Conservation (phyloP, 1,140 invertebrate species). For the Musca vetustissima region DNA sequence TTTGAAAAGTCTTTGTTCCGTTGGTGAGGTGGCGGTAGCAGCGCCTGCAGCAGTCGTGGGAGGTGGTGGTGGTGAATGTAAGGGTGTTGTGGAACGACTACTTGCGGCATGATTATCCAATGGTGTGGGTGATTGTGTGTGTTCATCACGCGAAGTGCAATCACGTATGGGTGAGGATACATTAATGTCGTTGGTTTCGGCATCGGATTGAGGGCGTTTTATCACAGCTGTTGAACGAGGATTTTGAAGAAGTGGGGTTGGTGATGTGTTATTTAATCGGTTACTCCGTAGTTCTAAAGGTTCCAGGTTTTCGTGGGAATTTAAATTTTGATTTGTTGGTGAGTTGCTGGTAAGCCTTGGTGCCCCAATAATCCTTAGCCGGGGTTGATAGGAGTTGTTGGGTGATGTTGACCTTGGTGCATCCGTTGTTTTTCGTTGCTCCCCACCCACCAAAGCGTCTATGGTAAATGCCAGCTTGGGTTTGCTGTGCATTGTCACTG, state of each 20-base stretch:
- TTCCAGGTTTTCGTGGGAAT: too few relatives aligned
- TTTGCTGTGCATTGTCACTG: slow-evolving; percentile 66
- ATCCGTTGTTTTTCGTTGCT: neutral
- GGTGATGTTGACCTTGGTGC: neutral
- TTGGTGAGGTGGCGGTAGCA: neutral
- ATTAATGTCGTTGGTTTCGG: neutral
- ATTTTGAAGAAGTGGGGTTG: neutral
- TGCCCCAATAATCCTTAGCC: neutral
- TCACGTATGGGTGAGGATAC: slow-evolving; percentile 5
- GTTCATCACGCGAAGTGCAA: neutral
- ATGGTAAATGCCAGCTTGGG: slow-evolving; percentile 94
- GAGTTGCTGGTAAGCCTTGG: slow-evolving; percentile 3
- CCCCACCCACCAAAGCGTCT: slow-evolving; percentile 86
- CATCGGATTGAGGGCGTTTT: slow-evolving; percentile 32
- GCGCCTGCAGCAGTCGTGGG: too few relatives aligned
- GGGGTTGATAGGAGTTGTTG: neutral
- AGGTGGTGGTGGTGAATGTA: slow-evolving; percentile 14
- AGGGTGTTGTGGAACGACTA: slow-evolving; percentile 18
- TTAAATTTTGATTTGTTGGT: slow-evolving; percentile 28
- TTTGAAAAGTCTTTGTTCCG: slow-evolving; percentile 4
- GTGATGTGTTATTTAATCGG: slow-evolving; percentile 21
- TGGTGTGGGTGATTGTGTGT: slow-evolving; percentile 12
- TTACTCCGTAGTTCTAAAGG: too few relatives aligned
- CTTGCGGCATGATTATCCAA: slow-evolving; percentile 30
- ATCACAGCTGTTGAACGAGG: slow-evolving; percentile 37